Evolutionary conservation across 2,888 invertebrate species (phyloP), one percentile per base, ranked within the genome.

Genomic region (Eupeodes luniger): DNA sequence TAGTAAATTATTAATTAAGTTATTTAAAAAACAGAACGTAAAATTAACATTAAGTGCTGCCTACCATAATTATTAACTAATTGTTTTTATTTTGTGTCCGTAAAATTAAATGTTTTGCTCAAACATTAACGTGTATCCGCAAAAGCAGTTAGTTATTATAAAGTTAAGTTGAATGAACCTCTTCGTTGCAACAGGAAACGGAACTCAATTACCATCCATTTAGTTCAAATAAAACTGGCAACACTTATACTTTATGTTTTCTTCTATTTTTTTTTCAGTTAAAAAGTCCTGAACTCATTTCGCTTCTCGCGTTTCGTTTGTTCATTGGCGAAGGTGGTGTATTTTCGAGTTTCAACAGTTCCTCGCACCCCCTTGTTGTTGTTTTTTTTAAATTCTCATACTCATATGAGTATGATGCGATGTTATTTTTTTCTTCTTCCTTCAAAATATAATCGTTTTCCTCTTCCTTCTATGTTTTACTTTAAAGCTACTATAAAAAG

Each of bases 311-410:
- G 67, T 87, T 80, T 84, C 64, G 81, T 88, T 81, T 85, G 67
- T 82, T 74, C 74, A 67, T 59, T 82, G 53, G 36, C 49, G 85
- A 61, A 81, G 83, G 77, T 81, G 85, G 62, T 85, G 78, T 27
- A 27, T 84, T 80, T 76, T 85, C 19, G 72, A 59, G 47, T 85
- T 85, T 88, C 74, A 85, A 88, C 78, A 85, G 81, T 85, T 81
- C 67, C 72, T 66, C 79, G 76, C 40, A 62, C 84, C 62, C 64
- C 27, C 27, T 27, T 27, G 27, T 27, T 27, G 27, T 3, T 27
- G 1, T 27, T 27, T 27, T 34, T 40, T 36, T 16, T 55, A 4
- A 10, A 27, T 27, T 27, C 57, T 57, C 11, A 16, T 51, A 14
- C 51, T 27, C 70, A 51, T 74, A 27, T 64, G 27, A 27, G 49